Evolutionary conservation across 1,140 invertebrate genomes (phyloP), one percentile per base, ranked within the genome.

Genomic region (Drosophila nasuta): DNA sequence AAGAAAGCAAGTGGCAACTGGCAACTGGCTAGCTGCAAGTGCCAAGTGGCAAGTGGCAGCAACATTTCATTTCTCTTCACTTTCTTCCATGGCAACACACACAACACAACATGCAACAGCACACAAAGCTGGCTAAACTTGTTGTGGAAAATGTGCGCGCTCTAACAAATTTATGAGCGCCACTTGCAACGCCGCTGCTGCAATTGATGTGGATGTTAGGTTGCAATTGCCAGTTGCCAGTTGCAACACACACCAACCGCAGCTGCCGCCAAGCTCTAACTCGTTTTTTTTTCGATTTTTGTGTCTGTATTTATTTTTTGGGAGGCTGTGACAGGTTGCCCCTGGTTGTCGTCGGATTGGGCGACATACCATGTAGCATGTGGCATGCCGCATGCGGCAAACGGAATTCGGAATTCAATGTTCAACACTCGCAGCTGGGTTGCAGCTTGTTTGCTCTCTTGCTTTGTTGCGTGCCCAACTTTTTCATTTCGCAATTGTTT

Each of bases 151-250:
- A 87, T 87, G 85, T 71, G 74, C 67, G 74, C 73, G 54, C 77
- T 87, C 64, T 73, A 80, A 88, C 85, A 83, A 88, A 88, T 88
- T 77, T 88, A 89, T 88, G 79, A 83, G 82, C 81, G 75, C 72
- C 83, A 88, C 75, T 77, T 52, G 65, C 20, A 72, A 71, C 51
- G 63, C 28, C 49, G 59, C 59, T n/a, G 78, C 78, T n/a, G 78
- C 78, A 70, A 75, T 75, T 82, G 75, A 64, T 82, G 79, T 82
- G 71, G 58, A 57, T 70, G 67, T 76, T 57, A 45, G 41, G 79
- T 33, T 69, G 75, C 67, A 68, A 64, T 82, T 87, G 82, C 83
- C 88, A 45, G 8, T 82, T 87, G 82, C 83, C 88, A 45, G 8
- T 3, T 46, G 20, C 25, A 60, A 10, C 58, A 62, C 4, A 45